Base-by-base conservation (phyloP, 2,113 vertebrate genomes). In the Leptosomus discolor region DNA sequence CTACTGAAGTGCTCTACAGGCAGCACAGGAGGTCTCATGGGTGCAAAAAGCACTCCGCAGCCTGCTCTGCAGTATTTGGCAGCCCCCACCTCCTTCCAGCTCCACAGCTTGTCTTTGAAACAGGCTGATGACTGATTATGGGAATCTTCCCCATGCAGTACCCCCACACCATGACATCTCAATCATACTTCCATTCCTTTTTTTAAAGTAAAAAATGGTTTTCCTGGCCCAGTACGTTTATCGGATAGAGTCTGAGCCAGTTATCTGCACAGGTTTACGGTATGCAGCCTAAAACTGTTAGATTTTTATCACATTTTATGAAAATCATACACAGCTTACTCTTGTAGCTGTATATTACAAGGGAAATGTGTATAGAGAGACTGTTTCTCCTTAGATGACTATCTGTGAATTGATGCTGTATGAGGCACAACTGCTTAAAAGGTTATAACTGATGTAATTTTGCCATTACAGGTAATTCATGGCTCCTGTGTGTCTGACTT, bases 401-500 rank as follows among this genome's bases (percentile, higher is more conserved):
- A 94, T 96, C 90, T 92, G 86, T 88, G 94, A 96, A 95, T 95
- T 97, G 92, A 94, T 96, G 90, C 88, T 78, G 71, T 83, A 87
- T 90, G 78, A 97, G 78, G 89, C 91, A 94, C 54, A 96, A 94
- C 94, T 93, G 76, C 94, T 97, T 97, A 93, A 97, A 97, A 96
- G 94, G 93, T 95, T 96, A 91, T 94, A 97, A 96, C 93, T 95
- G 92, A 97, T 92, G 95, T 96, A 96, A 96, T 97, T 97, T 92
- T 95, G 87, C 94, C 83, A 96, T 97, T 97, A 95, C 92, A 92
- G 94, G 93, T 96, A 97, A 97, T 97, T 94, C 96, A 95, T 94
- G 93, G 94, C 91, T 97, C 92, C 96, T 94, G 60, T 94, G 80
- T 93, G 89, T 97, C 77, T 97, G 85, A 88, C 93, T 97, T 97